Evolutionary conservation across 2,888 invertebrate species (phyloP), one percentile per base, ranked within the genome.

Genomic region (Pseudoips prasinana): DNA sequence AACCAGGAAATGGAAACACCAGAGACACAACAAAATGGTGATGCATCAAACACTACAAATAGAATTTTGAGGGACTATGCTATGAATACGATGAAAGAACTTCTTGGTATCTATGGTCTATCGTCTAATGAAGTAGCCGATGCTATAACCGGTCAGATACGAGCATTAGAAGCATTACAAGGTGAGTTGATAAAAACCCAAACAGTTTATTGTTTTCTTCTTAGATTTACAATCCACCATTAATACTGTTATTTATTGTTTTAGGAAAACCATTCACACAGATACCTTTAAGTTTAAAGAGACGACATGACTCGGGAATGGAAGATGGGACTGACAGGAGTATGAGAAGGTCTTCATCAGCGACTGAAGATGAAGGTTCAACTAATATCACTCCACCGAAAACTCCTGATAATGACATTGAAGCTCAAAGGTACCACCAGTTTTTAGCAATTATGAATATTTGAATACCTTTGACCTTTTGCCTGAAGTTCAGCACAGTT

Each of bases 21-120:
- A 27, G 86, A 85, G 25, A 56, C 58, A 3, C 71, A 70, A 29
- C 83, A 80, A 35, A 85, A 89, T 53, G 86, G 89, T 9, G 86
- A 88, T 19, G 70, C 76, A 18, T 74, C 80, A 22, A 82, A 78
- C 44, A 83, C 90, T 42, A 89, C 91, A 10, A 91, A 91, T 53
- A 90, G 90, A 50, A 92, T 92, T 52, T 89, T 95, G 77, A 90
- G 93, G 59, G 94, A 94, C 64, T 94, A 93, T 70, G 94, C 94
- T 2, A 93, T 94, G 86, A 93, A 92, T 56, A 94, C 94, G 6
- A 94, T 95, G 93, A 92, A 94, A 55, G 94, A 95, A 67, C 77
- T 95, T 29, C 81, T 95, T 34, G 93, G 93, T 14, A 94, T 95
- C 58, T 94, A 94, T 69, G 94, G 94, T 10, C 83, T 94, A 52